These are phyloP conservation scores for Athetis lepigone DNA, from an alignment of 2,888 invertebrate species.

Conservation along the genomic window DNA sequence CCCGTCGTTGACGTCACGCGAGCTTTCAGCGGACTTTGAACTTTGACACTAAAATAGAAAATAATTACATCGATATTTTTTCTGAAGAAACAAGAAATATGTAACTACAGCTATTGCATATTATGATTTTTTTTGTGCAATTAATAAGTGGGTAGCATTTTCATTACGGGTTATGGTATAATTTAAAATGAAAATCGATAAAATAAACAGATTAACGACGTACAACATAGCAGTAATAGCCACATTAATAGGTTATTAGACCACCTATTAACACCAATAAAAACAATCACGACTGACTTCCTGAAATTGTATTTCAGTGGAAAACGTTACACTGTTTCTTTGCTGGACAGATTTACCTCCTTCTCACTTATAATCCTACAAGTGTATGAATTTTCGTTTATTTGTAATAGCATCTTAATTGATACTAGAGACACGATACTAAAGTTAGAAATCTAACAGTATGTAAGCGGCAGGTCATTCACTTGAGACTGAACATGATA, in stretches of 20 bases:
- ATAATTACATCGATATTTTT: slow-evolving; percentile 13
- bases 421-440: neutral
- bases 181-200: neutral
- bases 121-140: neutral
- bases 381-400: too few relatives aligned
- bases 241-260: slow-evolving; percentile 12
- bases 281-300: slow-evolving; percentile 14
- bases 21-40: slow-evolving; percentile 57
- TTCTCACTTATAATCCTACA: neutral
- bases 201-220: neutral
- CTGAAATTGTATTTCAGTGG: slow-evolving; percentile 17
- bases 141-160: neutral
- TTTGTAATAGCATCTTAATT: neutral
- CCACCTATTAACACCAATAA: slow-evolving; percentile 28
- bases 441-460: neutral
- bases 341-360: neutral
- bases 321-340: slow-evolving; percentile 1
- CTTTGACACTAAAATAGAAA: slow-evolving; percentile 43
- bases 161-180: neutral
- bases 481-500: neutral
- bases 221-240: neutral
- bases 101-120: neutral
- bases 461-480: neutral
- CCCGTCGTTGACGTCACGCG: slow-evolving; percentile 56
- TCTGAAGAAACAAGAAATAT: neutral